These are phyloP conservation scores for Ursus arctos DNA, from an alignment of 2,113 vertebrate genomes.

Conservation along the genomic window DNA sequence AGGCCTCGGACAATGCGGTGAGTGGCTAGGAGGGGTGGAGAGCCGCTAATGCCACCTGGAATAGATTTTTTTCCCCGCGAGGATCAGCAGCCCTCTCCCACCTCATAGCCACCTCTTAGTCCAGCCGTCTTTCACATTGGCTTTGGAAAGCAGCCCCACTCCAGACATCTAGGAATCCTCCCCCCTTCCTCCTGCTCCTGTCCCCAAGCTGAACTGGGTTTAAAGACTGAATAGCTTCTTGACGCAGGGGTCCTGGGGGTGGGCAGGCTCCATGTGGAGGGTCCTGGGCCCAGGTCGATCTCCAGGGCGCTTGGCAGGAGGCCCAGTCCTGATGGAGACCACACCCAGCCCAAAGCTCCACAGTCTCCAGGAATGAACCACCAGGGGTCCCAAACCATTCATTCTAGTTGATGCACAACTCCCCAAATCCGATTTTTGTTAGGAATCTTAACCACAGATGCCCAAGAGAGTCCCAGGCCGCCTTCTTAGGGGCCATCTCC, in stretches of 20 bases:
- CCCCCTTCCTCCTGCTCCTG: background rate
- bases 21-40: background rate
- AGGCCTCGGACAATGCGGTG: background rate
- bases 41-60: background rate
- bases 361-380: slow-evolving; percentile 77
- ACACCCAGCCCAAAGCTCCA: slow-evolving; percentile 78
- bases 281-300: slow-evolving; percentile 19
- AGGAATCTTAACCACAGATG: slow-evolving; percentile 48
- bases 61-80: background rate
- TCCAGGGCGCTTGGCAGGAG: slow-evolving; percentile 65
- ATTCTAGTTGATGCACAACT: slow-evolving; percentile 83
- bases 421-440: slow-evolving; percentile 67
- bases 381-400: slow-evolving; percentile 81
- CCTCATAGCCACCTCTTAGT: slow-evolving; percentile 30
- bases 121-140: slow-evolving; percentile 66
- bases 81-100: background rate
- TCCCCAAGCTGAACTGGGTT: slow-evolving; percentile 48
- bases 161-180: background rate
- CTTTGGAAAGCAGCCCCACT: slow-evolving; percentile 73
- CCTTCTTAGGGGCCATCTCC: slow-evolving; percentile 75
- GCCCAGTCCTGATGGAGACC: slow-evolving; percentile 83
- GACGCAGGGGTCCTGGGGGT: slow-evolving; percentile 75
- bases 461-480: slow-evolving; percentile 69
- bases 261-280: slow-evolving; percentile 64
- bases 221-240: slow-evolving; percentile 35